Evolutionary conservation across 2,113 vertebrate genomes (phyloP).

Genomic region (Fulica atra): DNA sequence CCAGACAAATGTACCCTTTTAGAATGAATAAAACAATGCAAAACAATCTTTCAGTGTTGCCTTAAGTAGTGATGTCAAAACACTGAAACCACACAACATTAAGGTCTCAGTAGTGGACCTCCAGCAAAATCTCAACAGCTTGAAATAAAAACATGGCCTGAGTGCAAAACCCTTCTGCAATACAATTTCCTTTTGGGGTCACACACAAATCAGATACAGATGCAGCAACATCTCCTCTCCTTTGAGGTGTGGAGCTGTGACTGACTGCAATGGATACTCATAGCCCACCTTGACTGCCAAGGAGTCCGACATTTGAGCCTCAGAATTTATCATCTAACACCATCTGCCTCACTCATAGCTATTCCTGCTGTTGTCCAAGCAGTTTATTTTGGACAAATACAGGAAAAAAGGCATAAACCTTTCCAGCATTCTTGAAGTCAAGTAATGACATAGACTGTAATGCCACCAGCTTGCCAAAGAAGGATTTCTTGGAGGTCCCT

Average conservation of each 20-base stretch:
- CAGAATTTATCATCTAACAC: not conserved
- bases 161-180: not conserved
- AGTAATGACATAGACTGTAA: not conserved
- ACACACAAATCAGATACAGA: constrained; percentile 1
- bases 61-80: not conserved
- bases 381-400: not conserved
- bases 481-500: not conserved
- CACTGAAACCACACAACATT: not conserved
- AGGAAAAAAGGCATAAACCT: not conserved
- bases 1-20: not conserved
- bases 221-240: not conserved
- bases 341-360: not conserved
- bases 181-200: not conserved
- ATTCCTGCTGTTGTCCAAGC: not conserved
- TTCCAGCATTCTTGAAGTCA: not conserved
- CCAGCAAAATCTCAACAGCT: not conserved
- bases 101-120: not conserved
- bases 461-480: not conserved
- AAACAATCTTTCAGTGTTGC: not conserved
- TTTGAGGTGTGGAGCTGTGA: not conserved
- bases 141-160: constrained; percentile 10
- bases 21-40: not conserved
- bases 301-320: not conserved
- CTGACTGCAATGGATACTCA: not conserved
- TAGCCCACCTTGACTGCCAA: not conserved